phyloP scores from a whole-genome alignment of 2,797 vertebrate genomes.

The Rhynchonycteris naso region DNA sequence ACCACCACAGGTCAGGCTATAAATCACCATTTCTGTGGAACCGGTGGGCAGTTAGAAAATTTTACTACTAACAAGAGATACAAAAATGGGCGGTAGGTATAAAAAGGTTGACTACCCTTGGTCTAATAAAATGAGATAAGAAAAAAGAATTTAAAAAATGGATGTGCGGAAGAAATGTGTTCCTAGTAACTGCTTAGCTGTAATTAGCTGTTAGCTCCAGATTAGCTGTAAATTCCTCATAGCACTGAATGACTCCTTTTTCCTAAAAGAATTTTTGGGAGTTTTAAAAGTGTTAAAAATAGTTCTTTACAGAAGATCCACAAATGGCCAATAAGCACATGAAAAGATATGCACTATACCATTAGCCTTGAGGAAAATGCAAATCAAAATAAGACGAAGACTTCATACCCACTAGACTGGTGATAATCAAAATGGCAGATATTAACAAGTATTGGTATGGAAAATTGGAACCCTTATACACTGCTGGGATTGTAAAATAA shows the following conservation, averaged over 20 bases:
- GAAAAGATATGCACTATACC: neutral
- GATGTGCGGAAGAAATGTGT: neutral
- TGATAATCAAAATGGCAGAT: constrained; percentile 2
- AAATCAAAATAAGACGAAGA: constrained; percentile 45
- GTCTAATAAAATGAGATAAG: neutral
- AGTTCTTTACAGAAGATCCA: neutral
- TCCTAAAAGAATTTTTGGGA: constrained; percentile 20
- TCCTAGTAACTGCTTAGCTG: neutral
- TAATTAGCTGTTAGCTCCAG: neutral
- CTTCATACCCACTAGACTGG: neutral
- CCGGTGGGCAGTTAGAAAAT: no score
- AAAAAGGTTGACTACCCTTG: no score
- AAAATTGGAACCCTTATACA: neutral
- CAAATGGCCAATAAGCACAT: neutral
- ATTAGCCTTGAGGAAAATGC: neutral
- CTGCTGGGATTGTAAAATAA: neutral
- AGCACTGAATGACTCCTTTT: neutral
- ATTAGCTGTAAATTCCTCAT: neutral
- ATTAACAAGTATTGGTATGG: neutral
- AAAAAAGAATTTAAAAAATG: neutral
- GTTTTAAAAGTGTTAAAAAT: neutral
- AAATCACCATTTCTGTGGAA: no score
- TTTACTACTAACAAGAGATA: no score
- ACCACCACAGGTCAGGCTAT: no score
- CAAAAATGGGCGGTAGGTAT: no score